phyloP scores from a whole-genome alignment of 2,797 vertebrate species.

The Trichosurus vulpecula region DNA sequence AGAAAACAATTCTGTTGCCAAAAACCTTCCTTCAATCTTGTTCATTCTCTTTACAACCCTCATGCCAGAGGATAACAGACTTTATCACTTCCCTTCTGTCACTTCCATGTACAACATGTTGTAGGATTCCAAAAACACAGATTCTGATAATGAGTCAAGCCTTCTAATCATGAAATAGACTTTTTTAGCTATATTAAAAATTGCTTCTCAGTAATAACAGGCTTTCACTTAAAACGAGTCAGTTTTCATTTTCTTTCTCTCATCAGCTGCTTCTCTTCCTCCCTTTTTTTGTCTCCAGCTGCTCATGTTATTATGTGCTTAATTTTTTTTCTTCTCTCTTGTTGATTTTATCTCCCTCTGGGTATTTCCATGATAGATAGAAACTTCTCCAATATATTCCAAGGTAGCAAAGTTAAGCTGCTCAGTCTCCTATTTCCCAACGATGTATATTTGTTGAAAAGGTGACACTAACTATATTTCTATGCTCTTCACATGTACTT shows the following conservation, averaged over 20 bases:
- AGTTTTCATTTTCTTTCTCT: conserved; percentile 63
- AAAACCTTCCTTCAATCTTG: background rate
- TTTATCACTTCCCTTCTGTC: conserved; percentile 25
- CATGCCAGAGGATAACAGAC: conserved; percentile 9
- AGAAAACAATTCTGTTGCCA: background rate
- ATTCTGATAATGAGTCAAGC: conserved; percentile 68
- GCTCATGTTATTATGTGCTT: conserved; percentile 79
- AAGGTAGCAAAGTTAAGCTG: conserved; percentile 34
- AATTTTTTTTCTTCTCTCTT: conserved; percentile 74
- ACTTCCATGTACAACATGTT: conserved; percentile 42
- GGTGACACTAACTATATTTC: background rate
- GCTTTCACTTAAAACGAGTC: conserved; percentile 75
- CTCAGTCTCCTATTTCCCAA: background rate
- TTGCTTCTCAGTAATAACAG: conserved; percentile 79
- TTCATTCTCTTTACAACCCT: background rate
- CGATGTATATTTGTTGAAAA: background rate
- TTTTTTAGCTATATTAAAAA: conserved; percentile 78
- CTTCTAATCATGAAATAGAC: conserved; percentile 76
- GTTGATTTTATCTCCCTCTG: conserved; percentile 69
- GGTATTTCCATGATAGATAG: conserved; percentile 67
- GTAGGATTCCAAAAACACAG: conserved; percentile 34
- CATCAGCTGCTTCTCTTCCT: conserved; percentile 77
- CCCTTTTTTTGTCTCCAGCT: conserved; percentile 74
- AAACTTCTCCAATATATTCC: conserved; percentile 33
- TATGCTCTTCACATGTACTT: background rate